Percentiles rank a stretch among this genome's conserved stretches.
Evolutionary conservation across 2,888 invertebrate species (phyloP).

Genomic region (Caenorhabditis sulstoni): DNA sequence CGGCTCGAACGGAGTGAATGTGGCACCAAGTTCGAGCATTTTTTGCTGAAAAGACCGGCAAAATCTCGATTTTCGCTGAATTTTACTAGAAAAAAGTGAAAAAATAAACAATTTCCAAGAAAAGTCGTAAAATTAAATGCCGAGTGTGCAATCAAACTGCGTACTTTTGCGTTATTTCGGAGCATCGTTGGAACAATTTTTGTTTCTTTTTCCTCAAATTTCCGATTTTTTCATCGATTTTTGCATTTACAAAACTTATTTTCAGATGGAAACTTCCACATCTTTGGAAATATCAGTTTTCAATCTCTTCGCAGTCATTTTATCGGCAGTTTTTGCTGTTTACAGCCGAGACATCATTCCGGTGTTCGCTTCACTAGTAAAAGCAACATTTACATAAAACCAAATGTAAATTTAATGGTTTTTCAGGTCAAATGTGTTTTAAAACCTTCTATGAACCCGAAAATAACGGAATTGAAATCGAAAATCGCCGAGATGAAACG

Average conservation of each 20-base stretch:
- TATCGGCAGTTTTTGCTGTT: conserved; percentile 51
- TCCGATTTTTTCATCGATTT: conserved; percentile 1
- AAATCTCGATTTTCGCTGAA: not conserved
- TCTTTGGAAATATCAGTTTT: conserved; percentile 41
- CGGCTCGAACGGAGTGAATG: conserved; percentile 89
- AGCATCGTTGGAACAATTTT: conserved; percentile 26
- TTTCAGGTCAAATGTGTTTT: conserved; percentile 28
- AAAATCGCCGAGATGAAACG: conserved; percentile 31
- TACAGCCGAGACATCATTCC: conserved; percentile 39
- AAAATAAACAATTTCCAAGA: not conserved
- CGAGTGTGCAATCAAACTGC: not conserved
- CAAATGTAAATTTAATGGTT: conserved; percentile 5
- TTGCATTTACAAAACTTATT: conserved; percentile 19
- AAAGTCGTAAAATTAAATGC: conserved; percentile 40
- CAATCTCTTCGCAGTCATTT: conserved; percentile 43
- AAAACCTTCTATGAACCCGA: conserved; percentile 18
- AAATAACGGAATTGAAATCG: conserved; percentile 21
- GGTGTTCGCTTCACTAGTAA: conserved; percentile 16
- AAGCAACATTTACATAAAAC: not conserved
- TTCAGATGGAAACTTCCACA: conserved; percentile 36
- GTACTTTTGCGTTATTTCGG: conserved; percentile 10
- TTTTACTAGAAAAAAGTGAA: conserved; percentile 1
- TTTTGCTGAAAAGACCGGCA: conserved; percentile 21
- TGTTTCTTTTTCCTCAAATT: not conserved
- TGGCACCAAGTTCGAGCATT: conserved; percentile 70